Evolutionary conservation across 2,113 vertebrate species (phyloP), one percentile per base, ranked within the genome.

Genomic region (Phalacrocorax pelagicus): DNA sequence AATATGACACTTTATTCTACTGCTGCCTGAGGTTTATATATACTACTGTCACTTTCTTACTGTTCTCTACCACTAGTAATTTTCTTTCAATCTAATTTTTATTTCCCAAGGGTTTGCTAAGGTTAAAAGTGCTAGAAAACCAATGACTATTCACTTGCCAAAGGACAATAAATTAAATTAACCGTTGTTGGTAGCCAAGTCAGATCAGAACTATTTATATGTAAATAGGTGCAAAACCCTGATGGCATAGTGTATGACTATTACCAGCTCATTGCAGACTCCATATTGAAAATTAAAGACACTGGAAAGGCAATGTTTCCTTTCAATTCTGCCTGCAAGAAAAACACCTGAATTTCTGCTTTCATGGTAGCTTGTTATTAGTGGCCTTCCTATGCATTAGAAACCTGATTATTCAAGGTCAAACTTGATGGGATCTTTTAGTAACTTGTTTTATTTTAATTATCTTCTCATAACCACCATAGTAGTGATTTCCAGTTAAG

Each of bases 1-100:
- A 98, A 98, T 98, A 97, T 94, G 95, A 97, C 97, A 96, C 94
- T 97, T 97, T 96, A 97, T 97, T 98, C 97, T 81, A 87, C 78
- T 94, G 92, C 97, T 97, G 97, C 98, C 71, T 46, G 94, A 96
- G 97, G 98, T 98, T 98, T 98, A 98, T 98, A 98, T 98, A 98
- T 98, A 97, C 98, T 92, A 97, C 97, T 98, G 98, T 98, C 98
- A 98, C 95, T 98, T 98, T 97, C 98, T 98, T 97, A 96, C 97
- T 97, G 96, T 98, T 98, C 94, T 92, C 98, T 63, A 97, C 97
- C 93, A 95, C 94, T 95, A 97, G 98, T 98, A 98, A 98, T 98
- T 98, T 98, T 98, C 98, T 98, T 97, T 97, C 98, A 97, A 98
- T 98, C 97, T 98, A 98, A 98, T 98, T 98, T 98, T 98, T 98